Percentiles rank a stretch among this genome's conserved stretches.
Evolutionary conservation across 1,140 invertebrate species (phyloP).

Genomic region (Pseudomyrmex cubaensis): DNA sequence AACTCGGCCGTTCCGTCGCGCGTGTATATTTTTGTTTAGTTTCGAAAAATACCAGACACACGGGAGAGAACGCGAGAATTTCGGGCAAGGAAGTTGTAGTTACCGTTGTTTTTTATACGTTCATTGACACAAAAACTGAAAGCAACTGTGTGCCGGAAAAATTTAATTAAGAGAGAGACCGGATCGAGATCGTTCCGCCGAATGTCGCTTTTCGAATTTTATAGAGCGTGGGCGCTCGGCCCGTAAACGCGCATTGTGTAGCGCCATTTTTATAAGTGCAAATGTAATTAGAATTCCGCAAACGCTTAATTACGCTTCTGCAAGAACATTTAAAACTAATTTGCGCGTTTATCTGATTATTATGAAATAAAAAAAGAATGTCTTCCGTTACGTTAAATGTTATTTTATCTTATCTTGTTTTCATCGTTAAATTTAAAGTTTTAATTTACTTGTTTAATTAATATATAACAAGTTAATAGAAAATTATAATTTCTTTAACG

Average conservation of each 20-base stretch:
- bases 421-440: no score
- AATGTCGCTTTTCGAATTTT: constrained; percentile 2
- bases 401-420: neutral
- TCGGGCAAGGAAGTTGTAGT: neutral
- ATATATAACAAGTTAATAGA: no score
- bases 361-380: neutral
- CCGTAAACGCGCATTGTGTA: neutral
- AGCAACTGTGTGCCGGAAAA: neutral
- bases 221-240: constrained; percentile 1
- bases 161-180: constrained; percentile 26
- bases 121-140: neutral
- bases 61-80: neutral
- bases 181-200: constrained; percentile 9
- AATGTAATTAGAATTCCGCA: neutral
- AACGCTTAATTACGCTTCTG: neutral
- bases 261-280: neutral
- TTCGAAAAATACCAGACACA: neutral
- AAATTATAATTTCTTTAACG: no score
- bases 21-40: neutral
- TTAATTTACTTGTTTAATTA: no score
- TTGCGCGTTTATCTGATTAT: neutral
- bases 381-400: neutral
- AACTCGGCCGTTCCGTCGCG: constrained; percentile 1
- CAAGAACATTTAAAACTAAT: neutral
- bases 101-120: neutral